phyloP scores from a whole-genome alignment of 2,113 vertebrate genomes.

The Zosterops borbonicus region DNA sequence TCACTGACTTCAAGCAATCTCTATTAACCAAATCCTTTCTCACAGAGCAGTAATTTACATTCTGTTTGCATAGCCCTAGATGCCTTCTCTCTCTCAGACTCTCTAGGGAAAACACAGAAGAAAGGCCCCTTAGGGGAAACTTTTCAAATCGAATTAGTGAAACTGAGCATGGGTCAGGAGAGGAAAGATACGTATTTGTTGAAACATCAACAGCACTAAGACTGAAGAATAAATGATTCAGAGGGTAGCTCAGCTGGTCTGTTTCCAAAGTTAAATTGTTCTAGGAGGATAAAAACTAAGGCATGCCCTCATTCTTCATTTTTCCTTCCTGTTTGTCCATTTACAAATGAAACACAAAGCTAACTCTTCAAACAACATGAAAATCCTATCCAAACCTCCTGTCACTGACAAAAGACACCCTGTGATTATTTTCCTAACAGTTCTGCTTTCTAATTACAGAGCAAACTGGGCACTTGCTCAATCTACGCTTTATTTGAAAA shows the following conservation, averaged over 20 bases:
- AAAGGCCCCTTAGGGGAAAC: slow-evolving; percentile 40
- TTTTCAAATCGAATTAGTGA: slow-evolving; percentile 40
- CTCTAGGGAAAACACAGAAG: neutral
- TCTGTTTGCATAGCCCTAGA: slow-evolving; percentile 14
- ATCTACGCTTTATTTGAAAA: slow-evolving; percentile 17
- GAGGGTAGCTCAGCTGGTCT: neutral
- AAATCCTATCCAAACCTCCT: slow-evolving; percentile 11
- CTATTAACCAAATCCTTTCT: slow-evolving; percentile 44
- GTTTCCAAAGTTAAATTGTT: neutral
- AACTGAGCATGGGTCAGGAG: neutral
- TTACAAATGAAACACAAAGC: slow-evolving; percentile 39
- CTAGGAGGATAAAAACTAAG: neutral
- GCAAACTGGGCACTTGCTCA: neutral
- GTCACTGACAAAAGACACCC: slow-evolving; percentile 39
- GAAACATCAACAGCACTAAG: neutral
- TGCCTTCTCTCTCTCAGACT: slow-evolving; percentile 18
- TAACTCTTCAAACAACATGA: slow-evolving; percentile 13
- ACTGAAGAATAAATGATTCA: slow-evolving; percentile 5
- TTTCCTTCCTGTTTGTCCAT: slow-evolving; percentile 24
- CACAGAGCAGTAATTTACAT: slow-evolving; percentile 24
- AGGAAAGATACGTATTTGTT: neutral
- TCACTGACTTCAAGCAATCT: neutral
- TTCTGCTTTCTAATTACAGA: slow-evolving; percentile 65
- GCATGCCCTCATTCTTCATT: neutral
- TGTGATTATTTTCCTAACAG: slow-evolving; percentile 41